phyloP scores from a whole-genome alignment of 2,888 invertebrate genomes.

The Apoderus coryli region DNA sequence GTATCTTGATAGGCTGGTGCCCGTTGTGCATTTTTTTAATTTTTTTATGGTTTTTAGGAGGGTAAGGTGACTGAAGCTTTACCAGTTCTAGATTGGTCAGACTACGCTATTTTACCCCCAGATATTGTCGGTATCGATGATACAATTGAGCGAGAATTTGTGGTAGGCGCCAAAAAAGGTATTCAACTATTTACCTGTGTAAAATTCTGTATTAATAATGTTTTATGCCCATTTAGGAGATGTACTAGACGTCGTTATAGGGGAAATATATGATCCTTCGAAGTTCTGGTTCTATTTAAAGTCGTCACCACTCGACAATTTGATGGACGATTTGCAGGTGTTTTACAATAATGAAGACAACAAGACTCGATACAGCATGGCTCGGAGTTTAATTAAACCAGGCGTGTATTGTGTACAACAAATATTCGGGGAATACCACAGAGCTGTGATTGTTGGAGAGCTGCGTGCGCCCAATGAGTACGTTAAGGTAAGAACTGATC shows the following conservation, averaged over 20 bases:
- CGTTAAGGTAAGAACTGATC: slow-evolving; percentile 35
- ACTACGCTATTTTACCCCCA: too few species aligned
- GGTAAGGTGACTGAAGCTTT: too few species aligned
- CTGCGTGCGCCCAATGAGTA: slow-evolving; percentile 31
- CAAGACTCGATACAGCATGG: slow-evolving; percentile 10
- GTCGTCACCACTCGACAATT: slow-evolving; percentile 29
- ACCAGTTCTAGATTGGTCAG: too few species aligned
- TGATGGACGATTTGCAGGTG: slow-evolving; percentile 39
- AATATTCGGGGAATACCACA: slow-evolving; percentile 38
- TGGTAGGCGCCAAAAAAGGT: too few species aligned
- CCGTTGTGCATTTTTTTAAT: too few species aligned
- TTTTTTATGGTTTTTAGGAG: too few species aligned
- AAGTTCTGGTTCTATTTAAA: slow-evolving; percentile 41
- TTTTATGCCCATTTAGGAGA: too few species aligned
- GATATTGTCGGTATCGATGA: too few species aligned
- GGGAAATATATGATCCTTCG: slow-evolving; percentile 41
- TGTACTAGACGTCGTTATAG: slow-evolving; percentile 31
- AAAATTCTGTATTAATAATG: too few species aligned
- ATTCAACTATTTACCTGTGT: too few species aligned
- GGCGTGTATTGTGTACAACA: slow-evolving; percentile 37
- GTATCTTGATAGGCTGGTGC: too few species aligned
- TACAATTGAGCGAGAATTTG: too few species aligned
- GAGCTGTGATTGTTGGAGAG: slow-evolving; percentile 35
- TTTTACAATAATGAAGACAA: slow-evolving; percentile 11
- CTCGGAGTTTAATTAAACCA: slow-evolving; percentile 11